phyloP scores from a whole-genome alignment of 2,797 vertebrate genomes.

The Pangasius djambal region DNA sequence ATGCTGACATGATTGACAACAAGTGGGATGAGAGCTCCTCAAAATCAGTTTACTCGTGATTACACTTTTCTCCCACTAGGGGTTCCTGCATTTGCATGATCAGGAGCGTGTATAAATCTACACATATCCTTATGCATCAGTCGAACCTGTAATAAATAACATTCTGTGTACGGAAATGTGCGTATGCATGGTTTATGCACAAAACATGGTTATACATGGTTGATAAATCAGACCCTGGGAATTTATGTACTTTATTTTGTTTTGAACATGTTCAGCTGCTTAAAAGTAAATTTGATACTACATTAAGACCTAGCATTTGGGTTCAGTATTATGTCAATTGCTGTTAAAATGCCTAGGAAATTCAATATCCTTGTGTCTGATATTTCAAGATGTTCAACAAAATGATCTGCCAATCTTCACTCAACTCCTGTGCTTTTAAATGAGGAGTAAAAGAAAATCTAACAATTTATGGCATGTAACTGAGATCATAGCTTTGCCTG shows the following conservation, averaged over 20 bases:
- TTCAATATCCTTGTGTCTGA: not conserved
- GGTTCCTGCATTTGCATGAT: not conserved
- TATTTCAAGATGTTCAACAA: slow-evolving; percentile 4
- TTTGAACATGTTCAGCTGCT: not conserved
- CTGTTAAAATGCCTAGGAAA: not conserved
- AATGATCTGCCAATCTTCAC: not conserved
- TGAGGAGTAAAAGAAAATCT: not conserved
- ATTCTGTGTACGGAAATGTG: not conserved
- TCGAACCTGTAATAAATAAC: not conserved
- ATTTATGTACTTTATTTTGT: not conserved
- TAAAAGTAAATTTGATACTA: not conserved
- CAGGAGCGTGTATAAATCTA: not conserved
- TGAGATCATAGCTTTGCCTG: not conserved
- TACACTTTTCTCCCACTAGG: not conserved
- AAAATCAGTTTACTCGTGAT: slow-evolving; percentile 26
- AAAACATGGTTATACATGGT: not conserved
- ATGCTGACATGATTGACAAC: slow-evolving; percentile 18
- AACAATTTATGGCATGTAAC: not conserved
- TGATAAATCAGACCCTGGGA: not conserved
- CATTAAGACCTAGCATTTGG: not conserved
- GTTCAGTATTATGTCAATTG: not conserved
- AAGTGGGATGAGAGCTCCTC: not conserved
- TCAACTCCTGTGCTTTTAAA: not conserved
- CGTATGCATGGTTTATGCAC: not conserved
- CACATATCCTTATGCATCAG: not conserved